Evolutionary conservation across 2,888 invertebrate species (phyloP), one percentile per base, ranked within the genome.

Genomic region (Patella depressa): DNA sequence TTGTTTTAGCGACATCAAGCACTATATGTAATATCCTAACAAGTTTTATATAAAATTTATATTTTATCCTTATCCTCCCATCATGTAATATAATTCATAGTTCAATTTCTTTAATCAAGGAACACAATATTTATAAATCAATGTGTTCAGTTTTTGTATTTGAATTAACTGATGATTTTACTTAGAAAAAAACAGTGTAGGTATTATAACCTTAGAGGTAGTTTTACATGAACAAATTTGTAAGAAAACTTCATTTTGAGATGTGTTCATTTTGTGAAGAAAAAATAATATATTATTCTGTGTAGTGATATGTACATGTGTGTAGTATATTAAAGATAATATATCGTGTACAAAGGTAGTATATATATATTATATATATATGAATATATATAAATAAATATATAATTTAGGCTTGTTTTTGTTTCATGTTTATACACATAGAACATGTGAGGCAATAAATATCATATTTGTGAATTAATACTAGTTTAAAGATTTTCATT

Each of bases 351-450:
- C 24, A 65, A 65, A 65, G 65, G 65, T 65, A 65, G 65, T 65
- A 24, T 65, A 24, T 65, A 65, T 65, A 45, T 45, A 9, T 9
- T 45, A 45, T 24, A 65, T 65, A 65, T 65, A 65, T 65, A 65
- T 65, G 45, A 45, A 45, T 45, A 45, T 45, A 45, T 45, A 45
- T 45, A 45, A 45, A 45, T 70, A 70, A 59, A 54, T 71, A 71
- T 45, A 69, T 65, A n/a, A 59, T 19, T 65, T 76, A 76, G 76
- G 76, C 73, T 76, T 76, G 76, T 76, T 76, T 65, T 65, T 69
- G 73, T 76, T 72, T 76, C 72, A 72, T 76, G 76, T 76, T 76
- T 76, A 76, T 76, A 76, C 73, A 72, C 72, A 76, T 76, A 76
- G 76, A 76, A 59, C 65, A 72, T 73, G 76, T 76, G 76, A 76